Evolutionary conservation across 2,113 vertebrate species (phyloP), one percentile per base, ranked within the genome.

Genomic region (Podarcis cretensis): DNA sequence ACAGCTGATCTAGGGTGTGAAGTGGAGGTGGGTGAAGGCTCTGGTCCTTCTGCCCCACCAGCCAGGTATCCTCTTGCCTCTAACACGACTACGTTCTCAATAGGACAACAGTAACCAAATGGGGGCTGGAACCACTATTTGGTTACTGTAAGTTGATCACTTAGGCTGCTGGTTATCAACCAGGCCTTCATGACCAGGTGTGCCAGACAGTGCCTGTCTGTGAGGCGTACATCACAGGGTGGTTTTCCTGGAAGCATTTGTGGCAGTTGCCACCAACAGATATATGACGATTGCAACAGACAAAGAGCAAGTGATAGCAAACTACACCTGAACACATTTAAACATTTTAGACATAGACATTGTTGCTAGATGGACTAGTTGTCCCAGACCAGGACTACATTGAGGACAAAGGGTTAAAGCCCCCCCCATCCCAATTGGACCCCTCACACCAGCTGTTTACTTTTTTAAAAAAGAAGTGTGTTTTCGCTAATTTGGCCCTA

Each of bases 51-150:
- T 48, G 48, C 5, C 4, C 23, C 40, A 48, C 20, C 54, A 8
- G 27, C 12, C 73, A 54, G 30, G 77, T 71, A 25, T 66, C 78
- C 35, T 81, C 69, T 48, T 1, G 0, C 37, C 30, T 3, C 0
- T 48, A 48, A 48, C 48, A 48, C 0, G 0, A 35, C 0, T 43
- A 0, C 25, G 1, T 13, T 25, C 3, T 80, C 35, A 13, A 65
- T 16, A 83, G 27, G 16, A 2, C 40, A 57, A 79, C 25, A 84
- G 21, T 40, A n/a, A 65, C 14, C 59, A 65, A 30, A 21, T 63
- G 23, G 35, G 4, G 57, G 84, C 43, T 16, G 57, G 86, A 59
- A 16, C 43, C 35, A 9, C 25, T 57, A 2, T 20, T 54, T 89
- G 73, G 25, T 21, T 25, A 23, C 48, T 80, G 32, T 1, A 30